A percentile compares a stretch with the other conserved stretches of the same genome.
Evolutionary conservation across 2,888 invertebrate genomes (phyloP).

Genomic region (Axea sp.): DNA sequence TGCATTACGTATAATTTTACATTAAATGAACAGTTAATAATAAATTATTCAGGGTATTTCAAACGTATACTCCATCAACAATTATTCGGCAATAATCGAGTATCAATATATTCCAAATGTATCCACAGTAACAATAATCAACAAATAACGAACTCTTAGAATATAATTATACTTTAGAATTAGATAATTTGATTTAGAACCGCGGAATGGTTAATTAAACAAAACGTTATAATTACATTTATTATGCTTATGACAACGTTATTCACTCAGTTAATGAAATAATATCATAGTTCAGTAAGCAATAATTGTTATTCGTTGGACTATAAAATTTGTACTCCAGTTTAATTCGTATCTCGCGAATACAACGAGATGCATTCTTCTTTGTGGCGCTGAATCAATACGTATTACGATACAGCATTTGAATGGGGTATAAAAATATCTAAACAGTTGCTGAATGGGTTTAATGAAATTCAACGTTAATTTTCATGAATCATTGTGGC

Average conservation of each 20-base stretch:
- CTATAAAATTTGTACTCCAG: constrained; percentile 49
- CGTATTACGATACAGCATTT: background rate
- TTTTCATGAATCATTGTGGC: too few relatives aligned
- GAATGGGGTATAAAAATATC: background rate
- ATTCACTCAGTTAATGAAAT: constrained; percentile 56
- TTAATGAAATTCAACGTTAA: background rate
- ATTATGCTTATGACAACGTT: constrained; percentile 59
- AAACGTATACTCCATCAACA: constrained; percentile 34
- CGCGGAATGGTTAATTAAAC: constrained; percentile 55
- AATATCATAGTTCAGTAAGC: constrained; percentile 58
- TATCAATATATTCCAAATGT: constrained; percentile 44
- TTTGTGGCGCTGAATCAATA: constrained; percentile 41
- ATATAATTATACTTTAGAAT: constrained; percentile 56
- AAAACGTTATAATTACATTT: constrained; percentile 58
- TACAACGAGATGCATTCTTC: constrained; percentile 17
- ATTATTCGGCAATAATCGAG: constrained; percentile 50
- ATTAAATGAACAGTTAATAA: constrained; percentile 20
- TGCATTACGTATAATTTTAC: too few relatives aligned
- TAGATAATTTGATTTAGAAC: constrained; percentile 60
- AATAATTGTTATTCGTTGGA: constrained; percentile 58
- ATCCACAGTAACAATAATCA: constrained; percentile 43
- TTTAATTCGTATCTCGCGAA: constrained; percentile 41
- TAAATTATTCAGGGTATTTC: constrained; percentile 18
- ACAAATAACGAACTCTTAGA: constrained; percentile 53
- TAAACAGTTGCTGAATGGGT: too few relatives aligned